These are phyloP conservation scores for Myotis planiceps DNA, from an alignment of 2,797 vertebrate genomes.

Conservation along the genomic window DNA sequence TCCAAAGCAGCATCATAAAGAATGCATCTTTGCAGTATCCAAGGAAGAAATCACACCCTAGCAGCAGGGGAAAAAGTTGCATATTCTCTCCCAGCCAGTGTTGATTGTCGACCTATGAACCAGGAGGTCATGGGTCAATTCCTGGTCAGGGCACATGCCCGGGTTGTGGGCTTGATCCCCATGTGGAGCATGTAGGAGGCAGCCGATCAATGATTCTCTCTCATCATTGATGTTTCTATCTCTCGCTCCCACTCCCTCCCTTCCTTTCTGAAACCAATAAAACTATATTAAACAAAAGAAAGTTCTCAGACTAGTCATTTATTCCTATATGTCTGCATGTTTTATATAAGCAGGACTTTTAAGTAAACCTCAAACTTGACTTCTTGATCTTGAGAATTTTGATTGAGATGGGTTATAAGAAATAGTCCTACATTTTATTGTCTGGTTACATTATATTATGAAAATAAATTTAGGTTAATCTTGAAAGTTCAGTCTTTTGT, in stretches of 20 bases:
- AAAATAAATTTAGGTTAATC: not conserved
- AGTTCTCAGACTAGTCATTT: not conserved
- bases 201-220: too few species aligned
- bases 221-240: too few species aligned
- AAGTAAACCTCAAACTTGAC: not conserved
- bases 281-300: not conserved
- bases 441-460: not conserved
- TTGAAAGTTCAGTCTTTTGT: not conserved
- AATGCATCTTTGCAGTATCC: not conserved
- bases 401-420: not conserved
- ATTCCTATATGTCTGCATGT: not conserved
- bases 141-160: too few species aligned
- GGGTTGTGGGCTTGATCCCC: too few species aligned
- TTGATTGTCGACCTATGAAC: too few species aligned
- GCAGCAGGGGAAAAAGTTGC: not conserved
- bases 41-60: not conserved
- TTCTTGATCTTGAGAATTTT: not conserved
- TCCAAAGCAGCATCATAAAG: not conserved
- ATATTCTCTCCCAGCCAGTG: too few species aligned
- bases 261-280: too few species aligned
- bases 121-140: too few species aligned
- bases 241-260: too few species aligned
- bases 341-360: not conserved
- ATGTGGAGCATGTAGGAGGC: too few species aligned
- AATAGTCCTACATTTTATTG: not conserved